Evolutionary conservation across 2,888 invertebrate genomes (phyloP).

Genomic region (Noctua comes): DNA sequence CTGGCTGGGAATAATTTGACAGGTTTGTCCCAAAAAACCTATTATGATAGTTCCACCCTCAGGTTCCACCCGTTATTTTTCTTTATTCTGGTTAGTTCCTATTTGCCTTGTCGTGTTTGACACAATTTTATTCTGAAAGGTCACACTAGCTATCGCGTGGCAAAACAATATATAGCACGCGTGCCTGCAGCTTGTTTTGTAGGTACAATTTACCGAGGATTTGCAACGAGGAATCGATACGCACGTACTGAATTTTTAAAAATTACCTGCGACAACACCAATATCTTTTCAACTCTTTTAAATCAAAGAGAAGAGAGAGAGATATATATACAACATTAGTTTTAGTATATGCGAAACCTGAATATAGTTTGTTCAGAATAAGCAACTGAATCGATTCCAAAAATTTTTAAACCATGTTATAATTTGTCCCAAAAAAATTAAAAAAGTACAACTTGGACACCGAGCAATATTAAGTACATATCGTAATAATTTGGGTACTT

Average conservation of each 20-base stretch:
- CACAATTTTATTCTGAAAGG: slow-evolving; percentile 18
- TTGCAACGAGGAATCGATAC: slow-evolving; percentile 11
- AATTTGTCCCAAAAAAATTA: too few relatives aligned
- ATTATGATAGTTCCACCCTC: too few relatives aligned
- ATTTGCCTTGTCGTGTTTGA: slow-evolving; percentile 1
- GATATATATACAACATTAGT: too few relatives aligned
- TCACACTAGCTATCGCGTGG: background rate
- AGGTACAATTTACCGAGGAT: slow-evolving; percentile 40
- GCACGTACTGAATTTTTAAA: background rate
- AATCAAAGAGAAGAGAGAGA: background rate
- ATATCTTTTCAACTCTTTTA: background rate
- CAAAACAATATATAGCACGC: background rate
- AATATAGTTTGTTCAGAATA: too few relatives aligned
- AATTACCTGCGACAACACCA: background rate
- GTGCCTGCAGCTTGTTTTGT: background rate
- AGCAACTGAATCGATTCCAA: too few relatives aligned
- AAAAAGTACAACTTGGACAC: too few relatives aligned
- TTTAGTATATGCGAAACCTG: too few relatives aligned
- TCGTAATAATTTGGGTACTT: too few relatives aligned
- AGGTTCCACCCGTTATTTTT: background rate
- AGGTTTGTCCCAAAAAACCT: background rate
- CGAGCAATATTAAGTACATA: too few relatives aligned
- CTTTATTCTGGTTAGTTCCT: background rate
- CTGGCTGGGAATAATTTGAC: background rate
- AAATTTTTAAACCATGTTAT: too few relatives aligned